A percentile compares a stretch with the other conserved stretches of the same genome.
phyloP scores from a whole-genome alignment of 2,888 invertebrate species.

The Macropis europaea region DNA sequence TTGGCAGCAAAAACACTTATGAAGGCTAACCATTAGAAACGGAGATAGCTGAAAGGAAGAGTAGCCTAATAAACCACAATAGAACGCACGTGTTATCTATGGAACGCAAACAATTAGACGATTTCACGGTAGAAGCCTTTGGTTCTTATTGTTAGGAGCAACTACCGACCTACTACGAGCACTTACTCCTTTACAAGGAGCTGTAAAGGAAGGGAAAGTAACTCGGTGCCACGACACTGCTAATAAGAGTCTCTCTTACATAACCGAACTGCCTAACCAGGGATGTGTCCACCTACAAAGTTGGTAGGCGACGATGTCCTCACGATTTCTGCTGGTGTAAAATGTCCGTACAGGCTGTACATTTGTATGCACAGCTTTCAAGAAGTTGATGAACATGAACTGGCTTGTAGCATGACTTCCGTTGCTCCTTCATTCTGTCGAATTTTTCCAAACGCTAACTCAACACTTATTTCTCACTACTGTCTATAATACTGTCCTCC shows the following conservation, averaged over 20 bases:
- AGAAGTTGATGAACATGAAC: no score
- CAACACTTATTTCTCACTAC: no score
- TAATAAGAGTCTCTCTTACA: conserved; percentile 70
- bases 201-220: conserved; percentile 79
- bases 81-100: not conserved
- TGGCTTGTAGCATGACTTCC: no score
- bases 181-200: conserved; percentile 67
- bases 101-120: conserved; percentile 22
- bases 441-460: no score
- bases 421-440: no score
- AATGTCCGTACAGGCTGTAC: not conserved
- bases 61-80: not conserved
- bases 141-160: conserved; percentile 25
- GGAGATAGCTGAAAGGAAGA: not conserved
- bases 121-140: conserved; percentile 23
- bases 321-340: conserved; percentile 15
- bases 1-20: not conserved
- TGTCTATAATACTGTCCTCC: no score
- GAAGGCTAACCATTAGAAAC: not conserved
- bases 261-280: conserved; percentile 59
- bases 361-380: not conserved
- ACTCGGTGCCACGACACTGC: conserved; percentile 62
- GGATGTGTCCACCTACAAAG: conserved; percentile 60
- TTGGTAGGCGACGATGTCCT: conserved; percentile 2
- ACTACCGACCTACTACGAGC: conserved; percentile 36